Evolutionary conservation across 2,797 vertebrate genomes (phyloP).

Genomic region (Scomberomorus guttatus): DNA sequence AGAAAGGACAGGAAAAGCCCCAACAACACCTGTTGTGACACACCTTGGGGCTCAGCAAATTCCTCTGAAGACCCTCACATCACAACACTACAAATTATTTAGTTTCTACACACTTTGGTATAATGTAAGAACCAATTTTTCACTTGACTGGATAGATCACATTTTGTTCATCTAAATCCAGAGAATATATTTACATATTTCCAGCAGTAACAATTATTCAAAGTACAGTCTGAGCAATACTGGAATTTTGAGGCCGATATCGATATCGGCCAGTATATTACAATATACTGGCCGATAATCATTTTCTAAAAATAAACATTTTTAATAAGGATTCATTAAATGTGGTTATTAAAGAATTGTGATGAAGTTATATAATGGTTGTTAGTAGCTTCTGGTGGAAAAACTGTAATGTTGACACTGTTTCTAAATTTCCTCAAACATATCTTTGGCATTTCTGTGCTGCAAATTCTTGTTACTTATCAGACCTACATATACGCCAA

Average conservation of each 20-base stretch:
- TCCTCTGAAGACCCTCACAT: slow-evolving; percentile 61
- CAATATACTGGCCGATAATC: not conserved
- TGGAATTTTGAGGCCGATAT: not conserved
- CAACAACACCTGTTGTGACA: slow-evolving; percentile 79
- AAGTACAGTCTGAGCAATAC: not conserved
- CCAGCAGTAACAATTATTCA: not conserved
- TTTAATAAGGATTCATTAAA: too few relatives aligned
- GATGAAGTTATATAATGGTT: not conserved
- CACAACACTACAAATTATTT: slow-evolving; percentile 58
- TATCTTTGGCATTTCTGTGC: too few relatives aligned
- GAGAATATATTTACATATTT: not conserved
- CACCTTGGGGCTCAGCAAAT: slow-evolving; percentile 74
- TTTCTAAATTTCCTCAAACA: too few relatives aligned
- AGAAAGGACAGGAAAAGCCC: slow-evolving; percentile 71
- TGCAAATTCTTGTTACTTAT: too few relatives aligned
- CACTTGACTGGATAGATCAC: not conserved
- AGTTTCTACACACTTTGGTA: slow-evolving; percentile 36
- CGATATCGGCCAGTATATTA: not conserved
- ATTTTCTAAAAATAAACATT: not conserved
- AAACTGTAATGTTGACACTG: too few relatives aligned
- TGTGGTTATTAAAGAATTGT: not conserved
- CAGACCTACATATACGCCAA: too few relatives aligned
- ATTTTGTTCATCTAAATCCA: not conserved
- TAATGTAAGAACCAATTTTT: slow-evolving; percentile 2
- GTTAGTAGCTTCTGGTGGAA: too few relatives aligned